Evolutionary conservation across 2,888 invertebrate genomes (phyloP), one percentile per base, ranked within the genome.

Genomic region (Pachydiplax longipennis): DNA sequence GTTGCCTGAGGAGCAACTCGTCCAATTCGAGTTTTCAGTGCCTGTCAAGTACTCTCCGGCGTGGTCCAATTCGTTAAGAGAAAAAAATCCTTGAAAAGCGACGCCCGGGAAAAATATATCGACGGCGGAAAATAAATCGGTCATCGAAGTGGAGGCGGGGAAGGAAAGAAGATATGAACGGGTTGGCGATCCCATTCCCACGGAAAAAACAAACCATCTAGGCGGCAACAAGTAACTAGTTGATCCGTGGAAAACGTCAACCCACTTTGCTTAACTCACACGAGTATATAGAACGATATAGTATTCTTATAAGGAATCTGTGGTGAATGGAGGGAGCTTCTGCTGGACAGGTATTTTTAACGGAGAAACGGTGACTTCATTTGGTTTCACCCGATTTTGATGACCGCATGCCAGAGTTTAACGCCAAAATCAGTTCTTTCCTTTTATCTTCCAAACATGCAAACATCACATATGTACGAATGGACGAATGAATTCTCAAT

Each of bases 21-120:
- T 58, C 83, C 58, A 83, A 53, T 53, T 58, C 58, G 31, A 58
- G 58, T 18, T 73, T 73, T 73, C 31, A 73, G 73, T 73, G 73
- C 73, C 73, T 73, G 73, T 73, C 73, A 73, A 73, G 73, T 25
- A 73, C 58, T 48, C 48, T 58, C 58, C 31, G 31, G 61, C 87
- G 35, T 40, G 87, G 37, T 61, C 61, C 87, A 37, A 87, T 87
- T 87, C 87, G 61, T 87, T 61, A 61, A 37, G 61, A 61, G 61
- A 58, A 61, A 35, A 61, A 61, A 53, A 53, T 15, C 15, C 18
- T 18, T 8, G 53, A 53, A 53, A 25, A 31, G 25, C 61, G 87
- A 87, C 37, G 87, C 37, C 87, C 87, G 31, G 31, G 87, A 87
- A 61, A 35, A 61, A 73, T 73, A 73, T 73, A 73, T 73, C 73